Conservation (phyloP, 2,113 vertebrate species). For the Anguilla rostrata region DNA sequence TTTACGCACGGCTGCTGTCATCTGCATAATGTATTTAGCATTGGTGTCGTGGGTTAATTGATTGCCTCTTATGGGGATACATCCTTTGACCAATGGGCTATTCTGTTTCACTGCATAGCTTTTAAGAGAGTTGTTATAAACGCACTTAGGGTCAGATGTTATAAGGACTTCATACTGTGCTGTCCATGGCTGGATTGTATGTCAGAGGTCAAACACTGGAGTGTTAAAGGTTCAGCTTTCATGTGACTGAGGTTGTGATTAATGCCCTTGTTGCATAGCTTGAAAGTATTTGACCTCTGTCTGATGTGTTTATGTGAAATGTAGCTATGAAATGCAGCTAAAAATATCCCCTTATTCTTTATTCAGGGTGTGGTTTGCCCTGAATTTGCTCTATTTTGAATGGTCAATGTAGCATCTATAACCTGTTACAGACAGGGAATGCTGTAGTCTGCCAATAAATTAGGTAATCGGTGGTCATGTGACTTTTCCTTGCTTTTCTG, state of each 20-base stretch:
- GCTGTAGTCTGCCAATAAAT: neutral
- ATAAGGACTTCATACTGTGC: neutral
- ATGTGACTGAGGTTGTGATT: neutral
- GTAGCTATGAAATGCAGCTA: neutral
- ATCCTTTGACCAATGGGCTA: neutral
- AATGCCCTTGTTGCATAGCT: neutral
- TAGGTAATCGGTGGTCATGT: neutral
- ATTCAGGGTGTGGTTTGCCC: neutral
- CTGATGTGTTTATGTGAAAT: neutral
- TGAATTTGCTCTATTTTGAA: neutral
- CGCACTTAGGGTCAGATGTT: neutral
- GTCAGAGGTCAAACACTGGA: neutral
- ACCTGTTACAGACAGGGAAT: neutral
- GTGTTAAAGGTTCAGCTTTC: neutral
- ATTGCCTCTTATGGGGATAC: neutral
- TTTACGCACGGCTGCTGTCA: neutral
- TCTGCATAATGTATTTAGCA: neutral
- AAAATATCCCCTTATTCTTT: neutral
- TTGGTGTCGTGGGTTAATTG: neutral
- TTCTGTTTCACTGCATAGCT: neutral
- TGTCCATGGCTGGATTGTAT: conserved; percentile 1
- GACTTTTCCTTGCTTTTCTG: neutral
- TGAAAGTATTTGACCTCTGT: neutral
- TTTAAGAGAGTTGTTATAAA: neutral
- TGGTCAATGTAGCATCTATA: neutral